Evolutionary conservation across 1,140 invertebrate species (phyloP), one percentile per base, ranked within the genome.

Genomic region (Papilio helenus): DNA sequence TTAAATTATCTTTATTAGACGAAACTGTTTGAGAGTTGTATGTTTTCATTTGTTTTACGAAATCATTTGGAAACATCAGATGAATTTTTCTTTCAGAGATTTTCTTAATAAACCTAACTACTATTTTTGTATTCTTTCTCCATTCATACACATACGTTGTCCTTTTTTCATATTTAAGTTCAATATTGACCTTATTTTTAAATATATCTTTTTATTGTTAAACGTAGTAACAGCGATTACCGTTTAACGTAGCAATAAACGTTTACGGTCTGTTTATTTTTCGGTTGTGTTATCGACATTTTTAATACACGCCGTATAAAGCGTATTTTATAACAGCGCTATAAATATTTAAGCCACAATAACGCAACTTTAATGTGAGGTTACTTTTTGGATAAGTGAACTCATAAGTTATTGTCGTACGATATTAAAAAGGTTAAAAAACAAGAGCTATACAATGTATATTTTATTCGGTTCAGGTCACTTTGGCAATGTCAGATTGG

Each of bases 401-500:
- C 34, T 58, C 34, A 61, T 77, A 65, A 65, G 10, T 77, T 65
- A 77, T 65, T 65, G 39, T 76, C 34, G 51, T 34, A 23, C 9
- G 20, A 77, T 42, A 77, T 34, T 42, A 23, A 77, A 58, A 76
- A 76, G 34, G 23, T 77, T 77, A 77, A 77, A 34, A 61, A 65
- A 42, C 65, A 42, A 77, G 26, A 65, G 61, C 61, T 68, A 29
- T 68, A 77, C 14, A 58, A 42, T 29, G 26, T 49, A 26, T n/a
- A 55, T 4, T 12, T 26, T 26, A 74, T 46, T 51, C 16, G 42
- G 49, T 58, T 76, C 74, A 58, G 16, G 29, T 76, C 55, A 18
- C 55, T 12, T 58, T 79, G 80, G 80, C 82, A 85, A 86, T 83
- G 87, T 87, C 87, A 86, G 84, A 86, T 86, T 85, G 79, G 82